Evolutionary conservation across 2,888 invertebrate species (phyloP).

Genomic region (Camptogramma bilineatum): DNA sequence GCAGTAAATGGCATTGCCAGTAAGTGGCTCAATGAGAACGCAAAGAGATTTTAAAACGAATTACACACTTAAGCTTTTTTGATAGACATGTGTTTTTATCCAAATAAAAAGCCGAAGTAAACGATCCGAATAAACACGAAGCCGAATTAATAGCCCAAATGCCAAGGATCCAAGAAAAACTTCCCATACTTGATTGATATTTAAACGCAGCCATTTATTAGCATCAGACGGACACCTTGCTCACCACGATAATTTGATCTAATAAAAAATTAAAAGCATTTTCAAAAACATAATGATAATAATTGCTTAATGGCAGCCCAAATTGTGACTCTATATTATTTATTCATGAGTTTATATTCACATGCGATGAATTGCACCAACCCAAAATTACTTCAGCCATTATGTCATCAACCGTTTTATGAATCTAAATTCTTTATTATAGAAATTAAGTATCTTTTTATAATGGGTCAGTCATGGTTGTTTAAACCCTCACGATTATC

Average conservation of each 20-base stretch:
- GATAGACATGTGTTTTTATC: background rate
- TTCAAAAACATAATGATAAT: conserved; percentile 80
- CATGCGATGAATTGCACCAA: conserved; percentile 71
- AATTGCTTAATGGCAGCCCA: conserved; percentile 81
- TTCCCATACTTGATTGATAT: conserved; percentile 74
- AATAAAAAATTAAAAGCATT: conserved; percentile 85
- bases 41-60: background rate
- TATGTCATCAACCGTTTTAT: conserved; percentile 84
- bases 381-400: conserved; percentile 79
- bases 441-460: conserved; percentile 74
- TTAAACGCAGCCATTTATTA: conserved; percentile 71
- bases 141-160: conserved; percentile 41
- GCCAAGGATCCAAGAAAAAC: conserved; percentile 40
- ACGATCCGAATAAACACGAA: conserved; percentile 22
- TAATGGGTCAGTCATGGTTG: conserved; percentile 71
- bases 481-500: conserved; percentile 74
- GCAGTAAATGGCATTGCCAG: too few species aligned
- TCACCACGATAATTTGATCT: conserved; percentile 72
- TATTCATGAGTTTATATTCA: conserved; percentile 76
- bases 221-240: conserved; percentile 71
- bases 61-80: background rate
- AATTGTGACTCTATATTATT: conserved; percentile 82
- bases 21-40: background rate
- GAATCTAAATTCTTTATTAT: conserved; percentile 79
- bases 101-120: background rate